phyloP scores from a whole-genome alignment of 2,797 vertebrate species.

The Eleutherodactylus coqui region DNA sequence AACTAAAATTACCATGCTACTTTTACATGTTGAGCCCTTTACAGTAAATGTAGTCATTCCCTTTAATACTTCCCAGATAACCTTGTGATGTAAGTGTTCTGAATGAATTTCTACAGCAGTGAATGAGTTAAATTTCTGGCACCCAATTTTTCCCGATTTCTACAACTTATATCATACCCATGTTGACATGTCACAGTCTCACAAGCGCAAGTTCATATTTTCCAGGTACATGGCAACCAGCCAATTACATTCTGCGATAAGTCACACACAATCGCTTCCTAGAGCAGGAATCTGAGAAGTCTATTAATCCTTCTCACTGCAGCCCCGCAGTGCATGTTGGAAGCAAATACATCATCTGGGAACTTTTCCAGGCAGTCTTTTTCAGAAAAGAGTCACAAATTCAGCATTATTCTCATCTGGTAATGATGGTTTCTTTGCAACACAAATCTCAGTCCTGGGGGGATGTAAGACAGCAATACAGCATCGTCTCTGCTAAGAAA shows the following conservation, averaged over 20 bases:
- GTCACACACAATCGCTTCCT: slow-evolving; percentile 57
- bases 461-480: background rate
- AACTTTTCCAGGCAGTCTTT: slow-evolving; percentile 50
- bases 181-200: slow-evolving; percentile 47
- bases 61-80: background rate
- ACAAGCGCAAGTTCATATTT: slow-evolving; percentile 50
- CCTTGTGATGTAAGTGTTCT: background rate
- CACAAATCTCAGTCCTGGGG: slow-evolving; percentile 28
- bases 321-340: slow-evolving; percentile 41
- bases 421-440: slow-evolving; percentile 29
- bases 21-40: background rate
- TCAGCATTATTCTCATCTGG: slow-evolving; percentile 46
- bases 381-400: slow-evolving; percentile 49
- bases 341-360: slow-evolving; percentile 60
- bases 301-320: slow-evolving; percentile 59
- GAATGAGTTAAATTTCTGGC: slow-evolving; percentile 3
- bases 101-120: background rate
- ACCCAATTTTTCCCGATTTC: background rate
- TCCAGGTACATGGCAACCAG: slow-evolving; percentile 54
- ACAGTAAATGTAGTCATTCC: background rate
- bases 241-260: slow-evolving; percentile 53
- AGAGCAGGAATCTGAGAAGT: slow-evolving; percentile 58
- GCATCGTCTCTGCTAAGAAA: background rate
- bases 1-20: background rate
- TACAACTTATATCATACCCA: slow-evolving; percentile 24